Conservation (phyloP, 1,140 invertebrate species). For the Harpegnathos saltator region DNA sequence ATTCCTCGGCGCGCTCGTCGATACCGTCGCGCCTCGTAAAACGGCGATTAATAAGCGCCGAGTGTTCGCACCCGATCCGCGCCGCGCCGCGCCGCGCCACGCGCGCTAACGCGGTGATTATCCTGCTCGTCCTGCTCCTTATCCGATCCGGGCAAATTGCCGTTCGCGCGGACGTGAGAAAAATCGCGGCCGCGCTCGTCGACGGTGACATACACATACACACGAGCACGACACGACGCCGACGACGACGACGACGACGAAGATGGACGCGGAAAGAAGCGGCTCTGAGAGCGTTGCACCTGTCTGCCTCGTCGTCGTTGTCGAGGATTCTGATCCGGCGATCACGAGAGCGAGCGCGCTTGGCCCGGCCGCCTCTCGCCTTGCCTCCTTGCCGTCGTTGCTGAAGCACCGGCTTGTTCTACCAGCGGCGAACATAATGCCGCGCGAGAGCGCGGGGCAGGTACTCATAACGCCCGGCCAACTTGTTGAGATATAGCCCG, state of each 20-base stretch:
- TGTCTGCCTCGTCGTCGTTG: constrained; percentile 65
- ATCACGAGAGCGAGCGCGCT: constrained; percentile 69
- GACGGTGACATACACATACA: constrained; percentile 29
- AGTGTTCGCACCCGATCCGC: constrained; percentile 14
- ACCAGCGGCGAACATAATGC: constrained; percentile 78
- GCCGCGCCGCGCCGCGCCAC: neutral
- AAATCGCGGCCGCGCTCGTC: neutral
- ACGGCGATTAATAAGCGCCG: constrained; percentile 41
- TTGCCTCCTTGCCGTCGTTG: constrained; percentile 32
- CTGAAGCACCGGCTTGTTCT: constrained; percentile 57
- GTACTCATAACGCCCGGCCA: constrained; percentile 83
- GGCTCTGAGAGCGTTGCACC: constrained; percentile 67
- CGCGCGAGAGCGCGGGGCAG: constrained; percentile 80
- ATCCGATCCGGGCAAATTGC: constrained; percentile 8
- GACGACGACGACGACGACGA: no score
- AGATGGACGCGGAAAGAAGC: constrained; percentile 72
- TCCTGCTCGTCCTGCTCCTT: constrained; percentile 5
- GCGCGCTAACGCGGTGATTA: no score
- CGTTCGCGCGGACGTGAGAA: neutral
- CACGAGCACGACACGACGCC: no score
- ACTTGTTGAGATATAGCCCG: constrained; percentile 85
- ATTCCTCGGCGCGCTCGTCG: constrained; percentile 22
- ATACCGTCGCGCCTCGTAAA: constrained; percentile 14
- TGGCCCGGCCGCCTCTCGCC: constrained; percentile 50
- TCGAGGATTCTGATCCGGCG: constrained; percentile 79